A percentile compares a stretch with the other conserved stretches of the same genome.
phyloP scores from a whole-genome alignment of 92 coral and sea anemone genomes.

The Isaurus tuberculatus region DNA sequence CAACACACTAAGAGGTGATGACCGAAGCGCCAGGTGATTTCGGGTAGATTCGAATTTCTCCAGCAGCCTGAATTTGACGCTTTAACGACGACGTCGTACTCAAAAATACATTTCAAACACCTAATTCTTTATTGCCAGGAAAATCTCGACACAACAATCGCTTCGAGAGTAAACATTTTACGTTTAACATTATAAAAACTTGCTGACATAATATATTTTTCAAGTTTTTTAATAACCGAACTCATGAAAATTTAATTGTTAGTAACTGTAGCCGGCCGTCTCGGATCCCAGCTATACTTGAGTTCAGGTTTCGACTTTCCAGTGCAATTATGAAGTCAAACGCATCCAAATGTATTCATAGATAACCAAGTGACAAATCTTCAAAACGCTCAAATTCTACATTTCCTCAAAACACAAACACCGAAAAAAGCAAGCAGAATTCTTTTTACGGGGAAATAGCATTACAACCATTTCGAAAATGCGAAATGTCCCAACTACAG shows the following conservation, averaged over 20 bases:
- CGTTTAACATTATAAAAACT: slow-evolving; percentile 61
- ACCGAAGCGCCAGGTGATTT: slow-evolving; percentile 71
- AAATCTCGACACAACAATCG: slow-evolving; percentile 36
- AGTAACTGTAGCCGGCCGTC: slow-evolving; percentile 60
- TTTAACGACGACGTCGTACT: slow-evolving; percentile 21
- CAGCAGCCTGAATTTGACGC: slow-evolving; percentile 19
- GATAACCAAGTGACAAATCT: slow-evolving; percentile 17
- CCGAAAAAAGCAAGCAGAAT: slow-evolving; percentile 54
- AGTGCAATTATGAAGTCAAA: slow-evolving; percentile 25
- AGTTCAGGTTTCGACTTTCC: slow-evolving; percentile 31
- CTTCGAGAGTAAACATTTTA: slow-evolving; percentile 69
- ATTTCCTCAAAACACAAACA: slow-evolving; percentile 35
- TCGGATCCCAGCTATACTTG: slow-evolving; percentile 14
- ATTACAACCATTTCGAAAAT: slow-evolving; percentile 71
- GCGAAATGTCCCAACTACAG: slow-evolving; percentile 38
- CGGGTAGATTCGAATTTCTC: slow-evolving; percentile 32
- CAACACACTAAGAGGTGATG: slow-evolving; percentile 71
- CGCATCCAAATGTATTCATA: slow-evolving; percentile 1
- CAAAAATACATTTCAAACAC: slow-evolving; percentile 31
- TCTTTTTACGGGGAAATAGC: slow-evolving; percentile 61
- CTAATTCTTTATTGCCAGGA: slow-evolving; percentile 26
- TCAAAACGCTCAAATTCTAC: slow-evolving; percentile 7
- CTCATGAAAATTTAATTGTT: slow-evolving; percentile 87
- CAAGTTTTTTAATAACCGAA: slow-evolving; percentile 80
- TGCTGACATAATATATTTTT: slow-evolving; percentile 78